Evolutionary conservation across 2,888 invertebrate species (phyloP).

Genomic region (Acronicta alni): DNA sequence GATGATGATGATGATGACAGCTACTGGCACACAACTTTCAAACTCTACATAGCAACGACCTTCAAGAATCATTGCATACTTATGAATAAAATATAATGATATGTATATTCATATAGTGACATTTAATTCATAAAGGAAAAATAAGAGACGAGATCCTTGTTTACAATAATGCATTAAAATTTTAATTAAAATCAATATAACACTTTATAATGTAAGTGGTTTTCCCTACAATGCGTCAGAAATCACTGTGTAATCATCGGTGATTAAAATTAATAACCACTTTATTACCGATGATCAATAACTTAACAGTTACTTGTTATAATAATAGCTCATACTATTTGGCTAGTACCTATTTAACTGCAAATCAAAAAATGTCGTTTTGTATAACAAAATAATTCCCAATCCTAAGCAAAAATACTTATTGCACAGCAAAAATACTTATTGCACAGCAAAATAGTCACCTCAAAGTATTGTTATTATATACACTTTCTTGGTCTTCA

Average conservation of each 20-base stretch:
- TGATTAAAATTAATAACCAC: conserved; percentile 19
- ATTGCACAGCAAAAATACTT: no score
- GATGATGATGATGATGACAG: no score
- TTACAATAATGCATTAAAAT: conserved; percentile 15
- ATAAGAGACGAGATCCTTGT: conserved; percentile 9
- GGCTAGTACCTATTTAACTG: no score
- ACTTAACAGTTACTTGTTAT: conserved; percentile 3
- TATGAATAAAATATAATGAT: conserved; percentile 15
- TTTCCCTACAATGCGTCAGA: conserved; percentile 22
- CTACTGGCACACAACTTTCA: conserved; percentile 28
- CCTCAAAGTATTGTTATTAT: no score
- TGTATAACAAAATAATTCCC: no score
- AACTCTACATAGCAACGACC: conserved; percentile 10
- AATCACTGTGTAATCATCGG: conserved; percentile 15
- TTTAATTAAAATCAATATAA: conserved; percentile 16
- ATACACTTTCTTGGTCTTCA: no score
- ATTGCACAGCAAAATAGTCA: no score
- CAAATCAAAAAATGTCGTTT: no score
- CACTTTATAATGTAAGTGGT: conserved; percentile 10
- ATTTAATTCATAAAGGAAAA: conserved; percentile 34
- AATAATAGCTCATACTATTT: no score
- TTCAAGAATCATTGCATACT: conserved; percentile 9
- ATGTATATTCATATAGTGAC: conserved; percentile 32
- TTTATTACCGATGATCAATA: conserved; percentile 25
- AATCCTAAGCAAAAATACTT: no score